phyloP scores from a whole-genome alignment of 2,888 invertebrate species.

The Bugulina stolonifera region DNA sequence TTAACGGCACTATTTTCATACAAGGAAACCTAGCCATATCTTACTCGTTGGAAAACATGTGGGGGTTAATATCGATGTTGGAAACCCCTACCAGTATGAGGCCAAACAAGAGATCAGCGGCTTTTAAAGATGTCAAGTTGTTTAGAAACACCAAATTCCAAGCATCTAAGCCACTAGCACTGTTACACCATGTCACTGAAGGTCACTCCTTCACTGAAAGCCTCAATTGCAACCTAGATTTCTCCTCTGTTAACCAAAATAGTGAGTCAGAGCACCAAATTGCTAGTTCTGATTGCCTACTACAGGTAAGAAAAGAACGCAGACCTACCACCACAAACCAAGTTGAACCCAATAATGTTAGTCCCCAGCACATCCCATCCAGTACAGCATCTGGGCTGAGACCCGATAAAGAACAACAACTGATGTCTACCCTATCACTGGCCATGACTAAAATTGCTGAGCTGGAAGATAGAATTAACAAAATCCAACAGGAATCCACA shows the following conservation, averaged over 20 bases:
- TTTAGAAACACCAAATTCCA: not conserved
- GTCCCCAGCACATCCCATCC: too few relatives aligned
- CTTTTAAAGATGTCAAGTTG: constrained; percentile 1
- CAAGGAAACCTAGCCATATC: constrained; percentile 23
- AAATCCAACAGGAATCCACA: not conserved
- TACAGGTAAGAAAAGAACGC: too few relatives aligned
- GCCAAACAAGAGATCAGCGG: not conserved
- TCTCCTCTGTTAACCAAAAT: too few relatives aligned
- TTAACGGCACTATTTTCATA: constrained; percentile 8
- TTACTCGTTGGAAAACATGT: constrained; percentile 16
- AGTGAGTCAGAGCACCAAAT: too few relatives aligned
- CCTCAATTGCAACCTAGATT: too few relatives aligned
- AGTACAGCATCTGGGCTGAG: too few relatives aligned
- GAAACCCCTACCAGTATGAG: not conserved
- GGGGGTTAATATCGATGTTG: not conserved
- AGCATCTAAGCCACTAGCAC: not conserved
- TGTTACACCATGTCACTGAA: too few relatives aligned
- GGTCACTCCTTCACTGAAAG: not conserved
- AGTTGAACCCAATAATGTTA: too few relatives aligned
- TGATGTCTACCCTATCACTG: not conserved
- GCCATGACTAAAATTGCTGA: not conserved
- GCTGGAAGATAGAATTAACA: not conserved
- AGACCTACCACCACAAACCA: too few relatives aligned
- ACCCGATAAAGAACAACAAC: not conserved
- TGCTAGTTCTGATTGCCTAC: too few relatives aligned